Percentiles rank a stretch among this genome's conserved stretches.
Conservation (phyloP, 2,888 invertebrate species). For the Lamellibrachia satsuma region DNA sequence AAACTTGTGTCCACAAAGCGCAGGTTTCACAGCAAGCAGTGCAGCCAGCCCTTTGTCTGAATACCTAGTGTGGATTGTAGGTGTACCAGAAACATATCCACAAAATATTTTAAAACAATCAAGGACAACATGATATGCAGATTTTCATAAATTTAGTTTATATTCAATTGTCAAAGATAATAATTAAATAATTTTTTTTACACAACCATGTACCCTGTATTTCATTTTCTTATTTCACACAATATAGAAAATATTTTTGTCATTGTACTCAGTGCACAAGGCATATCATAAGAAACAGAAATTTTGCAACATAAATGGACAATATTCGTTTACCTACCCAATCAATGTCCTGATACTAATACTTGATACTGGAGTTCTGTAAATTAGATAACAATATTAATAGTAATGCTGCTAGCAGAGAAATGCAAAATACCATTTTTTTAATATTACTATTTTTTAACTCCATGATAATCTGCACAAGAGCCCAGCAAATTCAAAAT, state of each 20-base stretch:
- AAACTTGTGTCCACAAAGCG: constrained; percentile 89
- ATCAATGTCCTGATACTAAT: constrained; percentile 25
- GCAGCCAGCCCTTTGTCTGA: constrained; percentile 51
- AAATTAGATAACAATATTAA: constrained; percentile 20
- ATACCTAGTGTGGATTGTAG: constrained; percentile 42
- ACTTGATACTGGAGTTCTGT: constrained; percentile 17
- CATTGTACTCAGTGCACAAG: not conserved
- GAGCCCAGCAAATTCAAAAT: too few relatives aligned
- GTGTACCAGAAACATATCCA: not conserved
- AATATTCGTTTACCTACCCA: constrained; percentile 23
- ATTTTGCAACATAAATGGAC: not conserved
- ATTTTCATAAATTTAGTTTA: not conserved
- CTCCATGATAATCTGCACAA: too few relatives aligned
- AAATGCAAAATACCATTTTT: not conserved
- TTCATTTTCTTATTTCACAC: not conserved
- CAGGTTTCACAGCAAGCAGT: constrained; percentile 76
- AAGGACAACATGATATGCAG: not conserved
- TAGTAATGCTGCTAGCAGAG: not conserved
- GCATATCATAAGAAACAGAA: not conserved
- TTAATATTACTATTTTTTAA: not conserved
- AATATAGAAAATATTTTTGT: not conserved
- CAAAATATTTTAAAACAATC: not conserved
- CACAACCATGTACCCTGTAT: not conserved
- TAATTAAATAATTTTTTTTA: too few relatives aligned
- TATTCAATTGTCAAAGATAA: not conserved